Conservation (phyloP, 2,888 invertebrate genomes). For the Eupeodes luniger region DNA sequence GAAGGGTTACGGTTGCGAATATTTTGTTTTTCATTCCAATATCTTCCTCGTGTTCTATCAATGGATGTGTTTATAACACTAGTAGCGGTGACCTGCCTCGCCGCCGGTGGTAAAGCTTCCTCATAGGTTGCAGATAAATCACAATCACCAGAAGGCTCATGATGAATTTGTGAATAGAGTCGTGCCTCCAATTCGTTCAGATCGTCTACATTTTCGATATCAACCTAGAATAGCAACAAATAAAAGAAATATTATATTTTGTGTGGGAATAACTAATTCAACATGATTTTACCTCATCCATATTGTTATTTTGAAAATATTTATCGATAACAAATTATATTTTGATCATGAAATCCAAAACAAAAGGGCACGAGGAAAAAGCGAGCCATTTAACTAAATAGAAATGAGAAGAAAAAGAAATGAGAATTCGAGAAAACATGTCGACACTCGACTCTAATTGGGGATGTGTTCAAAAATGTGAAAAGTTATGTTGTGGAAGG, state of each 20-base stretch:
- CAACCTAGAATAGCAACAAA: slow-evolving; percentile 64
- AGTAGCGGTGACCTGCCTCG: slow-evolving; percentile 77
- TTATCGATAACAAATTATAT: slow-evolving; percentile 21
- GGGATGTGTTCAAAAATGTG: slow-evolving; percentile 7
- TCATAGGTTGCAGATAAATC: slow-evolving; percentile 40
- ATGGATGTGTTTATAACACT: slow-evolving; percentile 78
- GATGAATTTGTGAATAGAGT: slow-evolving; percentile 83
- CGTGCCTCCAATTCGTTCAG: slow-evolving; percentile 82
- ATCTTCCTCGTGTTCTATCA: slow-evolving; percentile 73
- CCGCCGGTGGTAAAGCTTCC: slow-evolving; percentile 25
- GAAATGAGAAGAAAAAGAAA: neutral
- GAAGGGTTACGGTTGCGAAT: slow-evolving; percentile 12
- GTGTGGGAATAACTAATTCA: neutral
- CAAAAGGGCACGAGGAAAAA: slow-evolving; percentile 64
- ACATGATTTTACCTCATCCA: slow-evolving; percentile 80
- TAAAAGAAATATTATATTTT: neutral
- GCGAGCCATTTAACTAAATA: slow-evolving; percentile 24
- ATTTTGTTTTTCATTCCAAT: slow-evolving; percentile 76
- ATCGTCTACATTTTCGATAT: slow-evolving; percentile 79
- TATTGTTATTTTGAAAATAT: slow-evolving; percentile 64
- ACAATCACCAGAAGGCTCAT: slow-evolving; percentile 78
- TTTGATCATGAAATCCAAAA: slow-evolving; percentile 35
- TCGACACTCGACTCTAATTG: slow-evolving; percentile 6
- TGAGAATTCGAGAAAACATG: neutral
- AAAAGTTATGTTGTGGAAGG: neutral